A percentile compares a stretch with the other conserved stretches of the same genome.
Evolutionary conservation across 2,888 invertebrate genomes (phyloP).

Genomic region (Conus canariensis): DNA sequence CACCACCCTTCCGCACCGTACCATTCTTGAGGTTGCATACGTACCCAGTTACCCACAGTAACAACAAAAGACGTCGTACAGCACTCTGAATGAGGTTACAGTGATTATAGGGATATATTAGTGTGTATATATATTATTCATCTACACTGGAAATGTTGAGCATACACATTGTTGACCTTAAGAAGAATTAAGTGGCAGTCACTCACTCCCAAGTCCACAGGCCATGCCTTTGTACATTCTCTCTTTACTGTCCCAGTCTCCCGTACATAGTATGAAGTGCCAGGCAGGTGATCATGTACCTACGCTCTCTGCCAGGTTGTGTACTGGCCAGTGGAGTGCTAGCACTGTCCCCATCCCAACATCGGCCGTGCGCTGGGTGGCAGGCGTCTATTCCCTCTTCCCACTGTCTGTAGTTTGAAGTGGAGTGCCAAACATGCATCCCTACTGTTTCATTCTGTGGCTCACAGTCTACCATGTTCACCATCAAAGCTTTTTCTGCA

Average conservation of each 20-base stretch:
- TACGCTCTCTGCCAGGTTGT: background rate
- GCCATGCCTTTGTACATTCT: background rate
- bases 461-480: too few species aligned
- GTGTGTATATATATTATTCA: background rate
- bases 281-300: background rate
- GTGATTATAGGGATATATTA: slow-evolving; percentile 14
- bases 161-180: slow-evolving; percentile 24
- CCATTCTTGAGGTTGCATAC: background rate
- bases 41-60: background rate
- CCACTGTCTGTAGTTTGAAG: too few species aligned
- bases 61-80: background rate
- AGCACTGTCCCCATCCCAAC: too few species aligned
- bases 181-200: background rate
- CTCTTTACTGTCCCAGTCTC: background rate
- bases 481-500: too few species aligned
- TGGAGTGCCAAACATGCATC: too few species aligned
- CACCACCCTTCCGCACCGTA: background rate
- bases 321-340: background rate
- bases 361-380: too few species aligned
- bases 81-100: background rate
- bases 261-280: background rate
- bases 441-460: too few species aligned
- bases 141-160: slow-evolving; percentile 30
- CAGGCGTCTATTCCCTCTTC: too few species aligned
- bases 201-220: background rate